Conservation (phyloP, 2,888 invertebrate genomes). For the Rhimphoctona megacephalus region DNA sequence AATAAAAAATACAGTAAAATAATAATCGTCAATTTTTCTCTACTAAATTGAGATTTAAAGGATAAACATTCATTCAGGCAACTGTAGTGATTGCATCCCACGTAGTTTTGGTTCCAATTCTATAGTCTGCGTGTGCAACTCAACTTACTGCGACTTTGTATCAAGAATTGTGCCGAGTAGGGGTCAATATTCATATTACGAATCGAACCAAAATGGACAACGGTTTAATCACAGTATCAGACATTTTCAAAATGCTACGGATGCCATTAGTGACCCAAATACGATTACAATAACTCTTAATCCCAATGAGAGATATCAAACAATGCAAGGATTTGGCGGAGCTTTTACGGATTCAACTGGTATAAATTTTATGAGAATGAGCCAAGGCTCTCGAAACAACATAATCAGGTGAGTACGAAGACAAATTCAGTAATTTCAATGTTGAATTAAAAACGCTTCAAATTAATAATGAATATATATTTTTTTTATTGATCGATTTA, state of each 20-base stretch:
- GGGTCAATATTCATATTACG: slow-evolving; percentile 86
- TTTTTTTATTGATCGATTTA: too few species aligned
- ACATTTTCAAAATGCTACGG: slow-evolving; percentile 76
- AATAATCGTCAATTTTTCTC: too few species aligned
- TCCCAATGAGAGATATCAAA: slow-evolving; percentile 86
- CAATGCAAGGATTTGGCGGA: slow-evolving; percentile 93
- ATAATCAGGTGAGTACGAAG: slow-evolving; percentile 85
- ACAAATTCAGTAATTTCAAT: background rate
- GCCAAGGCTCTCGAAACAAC: slow-evolving; percentile 85
- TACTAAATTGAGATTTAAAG: too few species aligned
- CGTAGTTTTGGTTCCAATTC: slow-evolving; percentile 75
- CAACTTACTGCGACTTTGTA: slow-evolving; percentile 89
- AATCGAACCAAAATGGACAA: slow-evolving; percentile 87
- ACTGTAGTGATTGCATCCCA: slow-evolving; percentile 73
- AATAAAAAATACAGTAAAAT: background rate
- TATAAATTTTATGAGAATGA: slow-evolving; percentile 90
- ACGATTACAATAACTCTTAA: background rate
- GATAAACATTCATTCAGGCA: slow-evolving; percentile 47
- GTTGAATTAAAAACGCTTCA: background rate
- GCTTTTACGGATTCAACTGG: slow-evolving; percentile 92
- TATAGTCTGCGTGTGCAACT: slow-evolving; percentile 91
- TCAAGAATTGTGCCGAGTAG: slow-evolving; percentile 85
- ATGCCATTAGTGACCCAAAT: background rate
- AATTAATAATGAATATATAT: too few species aligned
- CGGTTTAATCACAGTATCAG: slow-evolving; percentile 86